phyloP scores from a whole-genome alignment of 1,140 invertebrate genomes.

The Kradibia gibbosae region DNA sequence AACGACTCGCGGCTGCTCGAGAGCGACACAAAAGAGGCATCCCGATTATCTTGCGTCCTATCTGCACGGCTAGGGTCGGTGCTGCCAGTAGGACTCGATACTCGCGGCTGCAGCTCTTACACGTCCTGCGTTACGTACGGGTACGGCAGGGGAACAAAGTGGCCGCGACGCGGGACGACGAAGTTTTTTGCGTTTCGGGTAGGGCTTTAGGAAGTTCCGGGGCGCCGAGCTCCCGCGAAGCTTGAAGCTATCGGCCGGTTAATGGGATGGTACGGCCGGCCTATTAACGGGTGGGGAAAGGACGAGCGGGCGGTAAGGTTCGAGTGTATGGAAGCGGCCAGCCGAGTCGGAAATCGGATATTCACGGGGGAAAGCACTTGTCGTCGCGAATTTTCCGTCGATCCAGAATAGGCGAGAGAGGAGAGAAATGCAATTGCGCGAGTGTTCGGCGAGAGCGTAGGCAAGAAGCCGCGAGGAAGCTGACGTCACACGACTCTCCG shows the following conservation, averaged over 20 bases:
- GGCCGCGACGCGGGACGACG: neutral
- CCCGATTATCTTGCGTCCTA: neutral
- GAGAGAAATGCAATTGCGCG: constrained; percentile 13
- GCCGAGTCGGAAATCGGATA: constrained; percentile 46
- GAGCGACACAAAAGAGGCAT: neutral
- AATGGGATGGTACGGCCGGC: no score
- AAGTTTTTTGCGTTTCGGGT: no score
- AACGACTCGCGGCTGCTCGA: neutral
- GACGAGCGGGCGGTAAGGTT: no score
- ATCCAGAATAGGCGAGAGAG: constrained; percentile 22
- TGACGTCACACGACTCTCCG: constrained; percentile 3
- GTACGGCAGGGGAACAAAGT: neutral
- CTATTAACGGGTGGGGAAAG: no score
- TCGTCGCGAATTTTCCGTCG: constrained; percentile 11
- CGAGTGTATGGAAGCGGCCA: neutral
- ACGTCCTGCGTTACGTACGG: neutral
- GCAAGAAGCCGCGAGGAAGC: neutral
- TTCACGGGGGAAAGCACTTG: constrained; percentile 48
- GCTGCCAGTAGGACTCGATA: no score
- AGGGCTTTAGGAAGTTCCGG: no score
- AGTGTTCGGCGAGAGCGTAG: neutral
- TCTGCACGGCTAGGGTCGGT: no score
- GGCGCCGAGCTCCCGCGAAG: no score
- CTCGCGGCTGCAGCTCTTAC: neutral
- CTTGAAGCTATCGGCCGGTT: no score